Evolutionary conservation across 2,113 vertebrate species (phyloP), one percentile per base, ranked within the genome.

Genomic region (Chlorodrepanis virens): DNA sequence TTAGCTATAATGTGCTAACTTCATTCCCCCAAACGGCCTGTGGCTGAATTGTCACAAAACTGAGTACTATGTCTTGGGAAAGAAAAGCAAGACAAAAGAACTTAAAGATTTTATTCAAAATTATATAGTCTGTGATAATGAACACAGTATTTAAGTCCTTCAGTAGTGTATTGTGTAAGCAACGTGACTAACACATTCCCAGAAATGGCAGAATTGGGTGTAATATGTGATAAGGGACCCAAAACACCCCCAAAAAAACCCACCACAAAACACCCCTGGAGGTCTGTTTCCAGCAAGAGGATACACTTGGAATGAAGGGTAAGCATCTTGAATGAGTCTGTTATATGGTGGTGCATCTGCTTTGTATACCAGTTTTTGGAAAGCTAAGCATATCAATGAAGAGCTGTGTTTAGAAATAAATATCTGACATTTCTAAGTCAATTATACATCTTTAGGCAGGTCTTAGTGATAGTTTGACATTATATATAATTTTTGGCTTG

Each of bases 171-270:
- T 53, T 69, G 35, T 12, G 18, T 65, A 33, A 86, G 9, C 2
- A 22, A 60, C 4, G 21, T 35, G 37, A 74, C 31, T 60, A 92
- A 69, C 11, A 61, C 3, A 1, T 69, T 81, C 9, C 35, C 37
- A 81, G 40, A 72, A 87, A 76, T 45, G 10, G 9, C 31, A 87
- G 54, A 74, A 87, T 11, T 65, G 4, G 5, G 15, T 75, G 42
- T 40, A 16, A 14, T 45, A 27, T 57, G 8, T 42, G 12, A 35
- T 13, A 44, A 81, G 27, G 31, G 22, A 44, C 18, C 28, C 10
- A 37, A 44, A 57, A 3, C 11, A 8, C 3, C 5, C 22, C 9
- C 5, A 12, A 56, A 54, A 2, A 50, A 2, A 1, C 8, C 6
- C 5, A 45, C 35, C 2, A 17, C 44, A 71, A 72, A 70, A 23